phyloP scores from a whole-genome alignment of 2,797 vertebrate genomes.

The Glyptemys insculpta region DNA sequence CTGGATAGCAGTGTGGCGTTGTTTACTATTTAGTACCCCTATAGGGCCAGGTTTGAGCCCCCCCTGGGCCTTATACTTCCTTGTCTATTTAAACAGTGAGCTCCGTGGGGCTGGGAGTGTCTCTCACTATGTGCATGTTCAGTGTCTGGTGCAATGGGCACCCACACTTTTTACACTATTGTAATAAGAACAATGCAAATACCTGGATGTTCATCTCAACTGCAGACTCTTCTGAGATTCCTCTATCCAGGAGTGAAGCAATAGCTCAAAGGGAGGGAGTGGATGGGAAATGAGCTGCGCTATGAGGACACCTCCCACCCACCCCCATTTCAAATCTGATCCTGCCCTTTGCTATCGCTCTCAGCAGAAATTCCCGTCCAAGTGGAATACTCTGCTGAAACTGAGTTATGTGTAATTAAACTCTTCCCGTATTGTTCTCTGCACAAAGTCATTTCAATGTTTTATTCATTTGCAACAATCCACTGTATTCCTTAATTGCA shows the following conservation, averaged over 20 bases:
- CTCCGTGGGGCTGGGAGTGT: not conserved
- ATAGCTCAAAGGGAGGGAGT: not conserved
- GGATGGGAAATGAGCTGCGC: not conserved
- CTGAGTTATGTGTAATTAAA: rapidly evolving
- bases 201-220: not conserved
- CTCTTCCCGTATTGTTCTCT: not conserved
- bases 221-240: not conserved
- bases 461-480: conserved; percentile 17
- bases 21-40: not conserved
- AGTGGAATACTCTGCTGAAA: not conserved
- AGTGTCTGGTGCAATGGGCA: not conserved
- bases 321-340: not conserved
- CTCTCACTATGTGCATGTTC: not conserved
- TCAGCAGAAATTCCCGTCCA: not conserved
- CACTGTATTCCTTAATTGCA: not conserved
- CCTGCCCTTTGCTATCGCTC: not conserved
- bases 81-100: not conserved
- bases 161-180: not conserved
- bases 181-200: not conserved
- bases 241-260: not conserved
- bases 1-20: not conserved
- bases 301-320: not conserved
- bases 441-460: not conserved
- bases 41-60: not conserved
- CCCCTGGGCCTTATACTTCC: not conserved